phyloP scores from a whole-genome alignment of 2,888 invertebrate species.

The Meta bourneti region DNA sequence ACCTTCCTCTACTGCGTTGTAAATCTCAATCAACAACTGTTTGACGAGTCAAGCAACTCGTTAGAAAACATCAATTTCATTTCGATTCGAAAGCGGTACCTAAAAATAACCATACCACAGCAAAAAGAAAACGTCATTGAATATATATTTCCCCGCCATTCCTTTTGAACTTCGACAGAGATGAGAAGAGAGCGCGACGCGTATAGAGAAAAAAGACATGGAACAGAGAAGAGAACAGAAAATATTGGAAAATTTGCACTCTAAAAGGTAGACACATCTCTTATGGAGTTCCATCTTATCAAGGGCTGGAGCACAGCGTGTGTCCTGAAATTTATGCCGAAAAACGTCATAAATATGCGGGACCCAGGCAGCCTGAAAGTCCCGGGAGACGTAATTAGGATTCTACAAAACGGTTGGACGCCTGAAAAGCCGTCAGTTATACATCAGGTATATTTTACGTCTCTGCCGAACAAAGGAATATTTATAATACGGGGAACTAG shows the following conservation, averaged over 20 bases:
- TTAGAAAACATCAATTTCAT: too few species aligned
- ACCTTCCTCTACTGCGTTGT: too few species aligned
- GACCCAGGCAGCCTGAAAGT: neutral
- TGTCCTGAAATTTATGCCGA: slow-evolving; percentile 55
- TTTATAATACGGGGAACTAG: slow-evolving; percentile 18
- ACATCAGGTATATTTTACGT: slow-evolving; percentile 43
- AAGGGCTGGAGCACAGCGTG: neutral
- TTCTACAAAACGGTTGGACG: slow-evolving; percentile 42
- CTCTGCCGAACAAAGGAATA: slow-evolving; percentile 45
- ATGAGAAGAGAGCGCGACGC: too few species aligned
- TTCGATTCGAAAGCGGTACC: too few species aligned
- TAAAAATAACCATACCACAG: too few species aligned
- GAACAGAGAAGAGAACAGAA: neutral
- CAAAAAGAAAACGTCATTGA: too few species aligned
- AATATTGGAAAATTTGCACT: slow-evolving; percentile 62
- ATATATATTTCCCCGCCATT: too few species aligned
- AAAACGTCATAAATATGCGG: slow-evolving; percentile 65
- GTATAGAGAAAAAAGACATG: too few species aligned
- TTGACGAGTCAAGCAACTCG: too few species aligned
- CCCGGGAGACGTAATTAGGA: slow-evolving; percentile 63
- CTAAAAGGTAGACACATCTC: slow-evolving; percentile 48
- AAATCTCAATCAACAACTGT: too few species aligned
- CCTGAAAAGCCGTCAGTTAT: slow-evolving; percentile 41
- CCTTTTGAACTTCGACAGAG: too few species aligned
- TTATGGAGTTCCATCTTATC: neutral